Conservation (phyloP, 2,113 vertebrate genomes). For the Stictonetta naevosa region DNA sequence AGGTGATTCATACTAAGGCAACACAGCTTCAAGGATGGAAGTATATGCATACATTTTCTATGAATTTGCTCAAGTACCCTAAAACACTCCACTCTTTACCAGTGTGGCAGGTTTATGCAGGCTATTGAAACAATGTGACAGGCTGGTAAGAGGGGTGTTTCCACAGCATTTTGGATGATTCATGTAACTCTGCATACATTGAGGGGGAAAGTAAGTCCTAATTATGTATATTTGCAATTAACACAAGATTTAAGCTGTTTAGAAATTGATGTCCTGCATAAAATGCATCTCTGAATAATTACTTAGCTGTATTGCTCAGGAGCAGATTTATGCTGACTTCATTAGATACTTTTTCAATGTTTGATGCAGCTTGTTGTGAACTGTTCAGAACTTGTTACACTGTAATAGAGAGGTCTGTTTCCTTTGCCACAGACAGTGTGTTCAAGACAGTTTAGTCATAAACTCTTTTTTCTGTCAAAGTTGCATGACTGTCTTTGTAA, state of each 20-base stretch:
- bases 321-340: background rate
- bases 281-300: background rate
- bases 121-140: background rate
- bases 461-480: background rate
- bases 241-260: background rate
- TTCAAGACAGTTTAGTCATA: background rate
- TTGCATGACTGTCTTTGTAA: background rate
- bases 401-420: background rate
- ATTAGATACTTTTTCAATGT: background rate
- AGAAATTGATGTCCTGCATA: background rate
- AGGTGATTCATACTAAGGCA: background rate
- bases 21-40: background rate
- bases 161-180: background rate
- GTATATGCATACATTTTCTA: background rate
- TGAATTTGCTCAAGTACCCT: background rate
- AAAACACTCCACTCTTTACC: background rate
- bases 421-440: background rate
- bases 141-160: background rate
- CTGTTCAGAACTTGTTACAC: background rate
- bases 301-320: background rate
- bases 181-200: background rate
- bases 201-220: background rate
- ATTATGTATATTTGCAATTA: background rate
- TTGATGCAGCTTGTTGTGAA: background rate
- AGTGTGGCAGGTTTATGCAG: background rate